Evolutionary conservation across 2,797 vertebrate species (phyloP).

Genomic region (Cottoperca gobio): DNA sequence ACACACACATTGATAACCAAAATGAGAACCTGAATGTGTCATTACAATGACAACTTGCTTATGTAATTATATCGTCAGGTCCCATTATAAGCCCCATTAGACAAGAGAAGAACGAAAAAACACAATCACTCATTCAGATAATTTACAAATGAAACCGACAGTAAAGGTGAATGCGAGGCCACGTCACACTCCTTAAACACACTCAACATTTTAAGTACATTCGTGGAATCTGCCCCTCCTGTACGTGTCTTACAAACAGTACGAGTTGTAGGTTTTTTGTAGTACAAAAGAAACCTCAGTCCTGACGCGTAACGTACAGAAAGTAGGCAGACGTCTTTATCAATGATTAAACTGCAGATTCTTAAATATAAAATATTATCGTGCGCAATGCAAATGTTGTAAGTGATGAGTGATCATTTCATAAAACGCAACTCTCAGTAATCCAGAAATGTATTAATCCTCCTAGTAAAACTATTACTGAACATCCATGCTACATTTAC

Average conservation of each 20-base stretch:
- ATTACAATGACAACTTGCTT: constrained; percentile 51
- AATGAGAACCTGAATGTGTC: constrained; percentile 49
- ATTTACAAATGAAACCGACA: constrained; percentile 58
- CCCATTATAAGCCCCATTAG: constrained; percentile 62
- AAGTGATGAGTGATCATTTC: constrained; percentile 31
- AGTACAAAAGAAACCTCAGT: constrained; percentile 25
- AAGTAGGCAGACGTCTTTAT: constrained; percentile 43
- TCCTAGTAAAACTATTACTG: constrained; percentile 35
- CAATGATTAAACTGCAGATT: constrained; percentile 24
- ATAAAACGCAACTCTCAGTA: constrained; percentile 18
- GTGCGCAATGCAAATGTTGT: constrained; percentile 45
- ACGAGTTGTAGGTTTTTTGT: constrained; percentile 2
- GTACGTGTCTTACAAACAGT: constrained; percentile 22
- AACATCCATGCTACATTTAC: constrained; percentile 62
- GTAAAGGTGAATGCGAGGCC: constrained; percentile 35
- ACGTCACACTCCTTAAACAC: constrained; percentile 28
- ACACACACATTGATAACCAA: constrained; percentile 15
- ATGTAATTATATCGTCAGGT: constrained; percentile 65
- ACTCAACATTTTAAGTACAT: constrained; percentile 44
- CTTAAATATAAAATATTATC: constrained; percentile 32
- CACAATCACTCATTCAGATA: constrained; percentile 19
- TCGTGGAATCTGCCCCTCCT: constrained; percentile 45
- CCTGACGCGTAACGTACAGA: constrained; percentile 4
- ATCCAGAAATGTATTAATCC: constrained; percentile 43
- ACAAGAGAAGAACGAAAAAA: constrained; percentile 16